Evolutionary conservation across 1,140 invertebrate genomes (phyloP).

Genomic region (Nasonia vitripennis): DNA sequence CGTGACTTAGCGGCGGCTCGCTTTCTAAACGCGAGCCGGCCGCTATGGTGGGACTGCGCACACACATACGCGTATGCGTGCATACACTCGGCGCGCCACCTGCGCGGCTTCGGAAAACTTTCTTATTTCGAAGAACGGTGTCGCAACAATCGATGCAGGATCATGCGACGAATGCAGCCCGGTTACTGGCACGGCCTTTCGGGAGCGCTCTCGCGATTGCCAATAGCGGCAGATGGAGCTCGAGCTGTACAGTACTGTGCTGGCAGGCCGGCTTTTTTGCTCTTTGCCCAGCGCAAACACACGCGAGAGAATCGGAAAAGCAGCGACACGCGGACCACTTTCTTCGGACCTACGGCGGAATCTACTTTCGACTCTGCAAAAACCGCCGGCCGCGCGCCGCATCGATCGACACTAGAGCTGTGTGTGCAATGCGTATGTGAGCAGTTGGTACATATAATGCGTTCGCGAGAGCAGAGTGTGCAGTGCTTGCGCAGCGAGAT

Average conservation of each 20-base stretch:
- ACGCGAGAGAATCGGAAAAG: neutral
- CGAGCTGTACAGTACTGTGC: no score
- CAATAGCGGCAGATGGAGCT: no score
- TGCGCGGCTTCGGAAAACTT: slow-evolving; percentile 27
- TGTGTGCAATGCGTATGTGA: neutral
- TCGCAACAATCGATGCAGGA: slow-evolving; percentile 31
- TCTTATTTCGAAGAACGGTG: slow-evolving; percentile 36
- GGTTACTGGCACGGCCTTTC: neutral
- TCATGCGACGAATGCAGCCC: neutral
- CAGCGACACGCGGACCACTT: neutral
- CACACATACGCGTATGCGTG: neutral
- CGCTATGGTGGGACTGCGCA: neutral
- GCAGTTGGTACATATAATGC: neutral
- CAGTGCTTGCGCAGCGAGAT: slow-evolving; percentile 18
- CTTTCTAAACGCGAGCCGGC: slow-evolving; percentile 27
- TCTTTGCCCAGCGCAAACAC: neutral
- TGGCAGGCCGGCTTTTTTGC: neutral
- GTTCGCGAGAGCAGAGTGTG: slow-evolving; percentile 21
- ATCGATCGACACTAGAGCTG: neutral
- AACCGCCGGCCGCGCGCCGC: slow-evolving; percentile 43
- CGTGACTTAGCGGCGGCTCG: neutral
- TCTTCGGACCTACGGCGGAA: neutral
- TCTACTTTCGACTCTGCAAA: neutral
- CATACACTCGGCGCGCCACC: neutral
- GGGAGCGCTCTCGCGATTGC: neutral